These are phyloP conservation scores for Pteria penguin DNA, from an alignment of 2,888 invertebrate genomes.

Conservation along the genomic window DNA sequence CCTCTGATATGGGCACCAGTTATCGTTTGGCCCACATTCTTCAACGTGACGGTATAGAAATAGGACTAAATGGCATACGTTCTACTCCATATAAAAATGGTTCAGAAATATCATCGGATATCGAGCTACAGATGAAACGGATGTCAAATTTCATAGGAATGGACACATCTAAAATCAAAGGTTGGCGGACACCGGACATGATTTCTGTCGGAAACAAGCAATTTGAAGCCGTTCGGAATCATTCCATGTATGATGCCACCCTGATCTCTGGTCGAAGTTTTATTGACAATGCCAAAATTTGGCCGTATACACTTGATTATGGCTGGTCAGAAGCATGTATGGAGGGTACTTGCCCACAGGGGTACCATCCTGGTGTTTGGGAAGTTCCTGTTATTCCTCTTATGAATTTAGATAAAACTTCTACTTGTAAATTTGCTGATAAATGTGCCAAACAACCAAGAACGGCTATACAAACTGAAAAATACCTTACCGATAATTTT, in stretches of 20 bases:
- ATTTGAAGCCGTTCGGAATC: conserved; percentile 50
- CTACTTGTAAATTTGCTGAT: conserved; percentile 66
- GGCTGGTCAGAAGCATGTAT: conserved; percentile 54
- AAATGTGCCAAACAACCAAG: conserved; percentile 55
- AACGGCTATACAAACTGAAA: conserved; percentile 53
- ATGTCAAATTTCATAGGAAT: conserved; percentile 42
- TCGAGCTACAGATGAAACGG: conserved; percentile 44
- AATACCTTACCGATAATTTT: conserved; percentile 87
- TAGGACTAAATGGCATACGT: conserved; percentile 57
- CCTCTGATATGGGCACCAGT: conserved; percentile 53
- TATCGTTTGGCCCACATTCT: conserved; percentile 56
- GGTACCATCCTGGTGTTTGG: conserved; percentile 56
- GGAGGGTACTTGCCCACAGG: conserved; percentile 45
- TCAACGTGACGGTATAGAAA: conserved; percentile 53
- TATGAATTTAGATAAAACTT: conserved; percentile 41
- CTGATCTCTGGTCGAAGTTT: conserved; percentile 35
- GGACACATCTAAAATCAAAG: conserved; percentile 39
- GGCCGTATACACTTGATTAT: conserved; percentile 64
- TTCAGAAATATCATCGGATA: conserved; percentile 34
- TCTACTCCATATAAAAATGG: conserved; percentile 34
- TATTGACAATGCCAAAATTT: conserved; percentile 46
- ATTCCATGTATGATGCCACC: conserved; percentile 61
- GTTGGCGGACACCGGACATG: conserved; percentile 59
- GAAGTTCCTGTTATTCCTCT: conserved; percentile 62
- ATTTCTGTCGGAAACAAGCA: conserved; percentile 53